Evolutionary conservation across 2,888 invertebrate genomes (phyloP).

Genomic region (Pyrgus malvae): DNA sequence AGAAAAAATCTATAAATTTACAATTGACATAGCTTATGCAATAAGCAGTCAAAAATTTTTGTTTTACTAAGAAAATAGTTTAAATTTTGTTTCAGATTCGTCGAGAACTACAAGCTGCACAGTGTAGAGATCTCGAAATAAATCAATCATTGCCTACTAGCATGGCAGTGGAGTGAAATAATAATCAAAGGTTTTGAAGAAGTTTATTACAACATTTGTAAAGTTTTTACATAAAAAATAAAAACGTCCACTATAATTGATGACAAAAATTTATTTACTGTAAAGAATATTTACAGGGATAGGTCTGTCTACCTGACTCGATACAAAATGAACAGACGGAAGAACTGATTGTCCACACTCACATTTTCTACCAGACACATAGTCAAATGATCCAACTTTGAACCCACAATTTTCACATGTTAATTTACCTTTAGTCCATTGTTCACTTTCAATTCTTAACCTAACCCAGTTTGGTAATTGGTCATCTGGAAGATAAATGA

Average conservation of each 20-base stretch:
- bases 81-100: slow-evolving; percentile 83
- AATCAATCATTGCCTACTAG: slow-evolving; percentile 52
- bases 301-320: slow-evolving; percentile 83
- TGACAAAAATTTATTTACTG: not conserved
- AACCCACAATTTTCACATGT: slow-evolving; percentile 83
- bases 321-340: slow-evolving; percentile 83
- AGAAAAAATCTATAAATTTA: not conserved
- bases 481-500: slow-evolving; percentile 81
- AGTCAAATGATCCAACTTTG: slow-evolving; percentile 86
- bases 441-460: slow-evolving; percentile 72
- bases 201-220: not conserved
- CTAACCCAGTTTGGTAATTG: slow-evolving; percentile 81
- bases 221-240: not conserved
- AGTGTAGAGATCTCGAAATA: slow-evolving; percentile 88
- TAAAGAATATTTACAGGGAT: slow-evolving; percentile 35
- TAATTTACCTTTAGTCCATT: slow-evolving; percentile 86
- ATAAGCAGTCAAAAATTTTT: not conserved
- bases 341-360: slow-evolving; percentile 77
- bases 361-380: slow-evolving; percentile 84
- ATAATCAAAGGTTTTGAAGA: too few species aligned
- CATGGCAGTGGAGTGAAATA: slow-evolving; percentile 68
- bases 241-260: too few species aligned
- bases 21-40: not conserved
- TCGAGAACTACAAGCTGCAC: slow-evolving; percentile 91
- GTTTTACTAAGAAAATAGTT: not conserved